Conservation (phyloP, 2,113 vertebrate species). For the Ptilorrhoa leucosticta region DNA sequence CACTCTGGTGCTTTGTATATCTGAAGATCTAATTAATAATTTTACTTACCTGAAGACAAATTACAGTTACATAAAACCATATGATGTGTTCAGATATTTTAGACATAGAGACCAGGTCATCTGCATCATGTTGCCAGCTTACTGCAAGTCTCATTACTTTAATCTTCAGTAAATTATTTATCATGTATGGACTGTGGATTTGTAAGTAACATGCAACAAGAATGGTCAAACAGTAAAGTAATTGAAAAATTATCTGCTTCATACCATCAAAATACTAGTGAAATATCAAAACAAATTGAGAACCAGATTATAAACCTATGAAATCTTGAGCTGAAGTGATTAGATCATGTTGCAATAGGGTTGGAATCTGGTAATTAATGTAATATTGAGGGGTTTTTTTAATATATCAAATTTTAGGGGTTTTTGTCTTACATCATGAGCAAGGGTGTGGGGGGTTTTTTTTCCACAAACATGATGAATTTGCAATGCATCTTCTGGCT, state of each 20-base stretch:
- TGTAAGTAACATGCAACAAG: background rate
- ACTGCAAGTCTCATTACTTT: background rate
- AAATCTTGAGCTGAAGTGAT: background rate
- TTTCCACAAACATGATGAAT: background rate
- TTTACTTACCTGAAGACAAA: background rate
- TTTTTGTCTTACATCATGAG: background rate
- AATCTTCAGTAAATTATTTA: background rate
- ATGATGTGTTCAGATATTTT: background rate
- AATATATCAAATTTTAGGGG: background rate
- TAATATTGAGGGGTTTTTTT: background rate
- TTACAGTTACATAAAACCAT: background rate
- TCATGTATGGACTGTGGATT: background rate
- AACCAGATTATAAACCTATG: background rate
- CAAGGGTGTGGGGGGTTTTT: accelerated
- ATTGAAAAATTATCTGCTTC: background rate
- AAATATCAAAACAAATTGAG: background rate
- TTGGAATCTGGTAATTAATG: background rate
- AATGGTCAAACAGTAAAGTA: background rate
- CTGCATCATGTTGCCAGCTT: background rate
- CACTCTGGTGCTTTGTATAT: background rate
- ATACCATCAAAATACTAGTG: background rate
- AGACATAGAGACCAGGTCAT: background rate
- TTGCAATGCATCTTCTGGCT: background rate
- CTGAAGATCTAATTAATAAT: background rate
- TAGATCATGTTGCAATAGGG: background rate